phyloP scores from a whole-genome alignment of 1,140 invertebrate species.

The Cotesia typhae region DNA sequence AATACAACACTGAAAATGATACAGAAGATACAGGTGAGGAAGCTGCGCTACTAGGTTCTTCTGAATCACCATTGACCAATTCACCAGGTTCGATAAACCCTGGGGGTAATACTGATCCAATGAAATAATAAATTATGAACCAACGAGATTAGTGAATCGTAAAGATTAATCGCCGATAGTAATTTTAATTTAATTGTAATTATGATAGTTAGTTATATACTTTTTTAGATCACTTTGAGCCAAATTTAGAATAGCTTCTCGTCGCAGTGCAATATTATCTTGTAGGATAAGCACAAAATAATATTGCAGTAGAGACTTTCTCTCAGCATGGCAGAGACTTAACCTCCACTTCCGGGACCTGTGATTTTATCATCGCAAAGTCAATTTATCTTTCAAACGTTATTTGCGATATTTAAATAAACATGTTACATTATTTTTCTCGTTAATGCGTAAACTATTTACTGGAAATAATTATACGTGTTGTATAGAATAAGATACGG shows the following conservation, averaged over 20 bases:
- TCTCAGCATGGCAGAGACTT: no score
- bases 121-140: conserved; percentile 15
- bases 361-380: no score
- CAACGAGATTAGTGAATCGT: background rate
- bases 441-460: no score
- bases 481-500: no score
- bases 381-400: no score
- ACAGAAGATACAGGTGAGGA: conserved; percentile 55
- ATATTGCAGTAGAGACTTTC: no score
- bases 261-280: background rate
- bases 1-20: conserved; percentile 50
- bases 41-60: conserved; percentile 49
- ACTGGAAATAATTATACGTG: no score
- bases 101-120: conserved; percentile 37
- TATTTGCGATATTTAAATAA: no score
- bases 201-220: background rate
- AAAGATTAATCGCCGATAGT: background rate
- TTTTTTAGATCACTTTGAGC: background rate
- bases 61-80: conserved; percentile 50
- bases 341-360: no score
- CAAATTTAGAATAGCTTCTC: conserved; percentile 8
- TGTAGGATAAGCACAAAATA: no score
- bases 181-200: conserved; percentile 10
- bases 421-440: no score
- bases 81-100: conserved; percentile 47